phyloP scores from a whole-genome alignment of 2,888 invertebrate genomes.

The Stenichneumon culpator region DNA sequence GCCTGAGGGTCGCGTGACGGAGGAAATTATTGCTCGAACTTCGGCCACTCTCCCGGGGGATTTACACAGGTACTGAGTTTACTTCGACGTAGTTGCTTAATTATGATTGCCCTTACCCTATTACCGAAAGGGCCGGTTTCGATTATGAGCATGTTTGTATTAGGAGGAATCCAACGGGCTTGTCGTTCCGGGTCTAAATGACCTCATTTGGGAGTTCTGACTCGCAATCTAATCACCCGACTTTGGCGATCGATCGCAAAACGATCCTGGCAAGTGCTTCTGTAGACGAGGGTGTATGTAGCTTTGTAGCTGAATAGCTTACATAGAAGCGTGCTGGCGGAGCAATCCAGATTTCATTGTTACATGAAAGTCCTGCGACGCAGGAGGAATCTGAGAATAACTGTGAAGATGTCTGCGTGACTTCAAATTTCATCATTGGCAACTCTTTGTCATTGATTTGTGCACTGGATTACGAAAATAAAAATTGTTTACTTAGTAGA shows the following conservation, averaged over 20 bases:
- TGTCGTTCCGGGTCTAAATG: background rate
- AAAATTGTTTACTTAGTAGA: too few relatives aligned
- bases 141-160: background rate
- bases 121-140: background rate
- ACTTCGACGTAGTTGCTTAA: background rate
- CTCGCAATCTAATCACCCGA: slow-evolving; percentile 9
- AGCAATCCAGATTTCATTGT: background rate
- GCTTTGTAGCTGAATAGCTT: background rate
- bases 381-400: too few relatives aligned
- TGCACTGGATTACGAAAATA: too few relatives aligned
- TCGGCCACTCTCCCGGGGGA: slow-evolving; percentile 4
- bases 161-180: background rate
- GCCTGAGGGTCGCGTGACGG: background rate
- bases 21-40: background rate
- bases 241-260: slow-evolving; percentile 50
- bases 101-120: background rate
- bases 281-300: background rate
- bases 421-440: too few relatives aligned
- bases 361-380: too few relatives aligned
- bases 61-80: background rate
- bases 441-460: too few relatives aligned
- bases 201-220: slow-evolving; percentile 13
- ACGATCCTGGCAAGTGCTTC: background rate
- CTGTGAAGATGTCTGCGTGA: too few relatives aligned
- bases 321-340: background rate